Evolutionary conservation across 2,113 vertebrate genomes (phyloP), one percentile per base, ranked within the genome.

Genomic region (Petaurus breviceps): DNA sequence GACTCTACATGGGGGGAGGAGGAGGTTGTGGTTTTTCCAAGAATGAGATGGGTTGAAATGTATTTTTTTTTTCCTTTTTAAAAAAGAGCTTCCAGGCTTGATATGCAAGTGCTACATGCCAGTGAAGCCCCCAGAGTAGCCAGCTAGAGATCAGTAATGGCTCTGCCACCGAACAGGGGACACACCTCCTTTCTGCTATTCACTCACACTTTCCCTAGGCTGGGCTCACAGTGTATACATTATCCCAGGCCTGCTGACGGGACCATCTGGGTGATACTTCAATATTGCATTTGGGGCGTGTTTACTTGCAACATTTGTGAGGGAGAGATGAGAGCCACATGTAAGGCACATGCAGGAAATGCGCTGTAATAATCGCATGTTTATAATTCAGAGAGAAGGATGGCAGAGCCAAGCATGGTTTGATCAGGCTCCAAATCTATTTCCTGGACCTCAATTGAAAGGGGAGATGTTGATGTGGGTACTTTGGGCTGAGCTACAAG

Each of bases 351-450:
- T 98, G 98, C 91, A 97, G 96, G 97, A 97, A 98, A 96, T 51
- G 91, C 7, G 77, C 93, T 93, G 93, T 93, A 97, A 92, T 97
- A 97, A 96, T 94, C 97, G 97, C 90, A 90, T 94, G 96, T 97
- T 98, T 98, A 95, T 97, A 96, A 97, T 97, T 97, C 94, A 46
- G 77, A 96, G 51, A 84, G 94, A 93, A 95, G 96, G 94, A 96
- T 54, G 96, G 97, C 96, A 97, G 97, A 97, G 96, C 90, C 92
- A 0, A 90, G 96, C 95, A 93, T 53, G 96, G 96, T 97, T 97
- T 98, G 98, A 98, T 97, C 98, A 91, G 57, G 96, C 97, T 97
- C 98, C 98, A 98, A 97, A 96, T 95, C 95, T 95, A 97, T 97
- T 97, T 98, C 97, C 94, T 97, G 97, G 97, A 97, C 89, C 96